These are phyloP conservation scores for Myotis findleyi DNA, from an alignment of 2,797 vertebrate species.

Conservation along the genomic window DNA sequence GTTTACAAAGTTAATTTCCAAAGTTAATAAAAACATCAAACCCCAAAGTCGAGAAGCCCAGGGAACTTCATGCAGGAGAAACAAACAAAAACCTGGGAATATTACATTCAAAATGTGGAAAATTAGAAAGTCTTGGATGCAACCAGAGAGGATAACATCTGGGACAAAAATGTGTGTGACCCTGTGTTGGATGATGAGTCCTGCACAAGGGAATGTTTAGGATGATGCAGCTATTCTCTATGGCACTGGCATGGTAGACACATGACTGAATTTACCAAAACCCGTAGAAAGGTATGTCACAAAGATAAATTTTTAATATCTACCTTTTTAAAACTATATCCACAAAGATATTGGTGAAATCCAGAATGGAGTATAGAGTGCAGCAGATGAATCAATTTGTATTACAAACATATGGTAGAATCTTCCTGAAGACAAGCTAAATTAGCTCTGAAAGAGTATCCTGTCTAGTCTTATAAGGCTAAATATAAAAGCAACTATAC, in stretches of 20 bases:
- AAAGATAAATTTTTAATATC: not conserved
- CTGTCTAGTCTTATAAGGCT: not conserved
- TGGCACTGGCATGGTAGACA: not conserved
- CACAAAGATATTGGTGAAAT: not conserved
- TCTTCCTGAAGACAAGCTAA: not conserved
- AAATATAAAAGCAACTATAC: not conserved
- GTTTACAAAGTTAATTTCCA: not conserved
- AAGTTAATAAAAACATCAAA: not conserved
- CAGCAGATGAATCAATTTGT: not conserved
- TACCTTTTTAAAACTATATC: not conserved
- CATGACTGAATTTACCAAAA: not conserved
- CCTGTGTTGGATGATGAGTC: not conserved
- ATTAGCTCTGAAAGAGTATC: not conserved
- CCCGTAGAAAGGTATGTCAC: not conserved
- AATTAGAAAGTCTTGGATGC: not conserved
- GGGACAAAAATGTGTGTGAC: not conserved
- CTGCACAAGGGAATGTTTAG: not conserved
- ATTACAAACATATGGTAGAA: not conserved
- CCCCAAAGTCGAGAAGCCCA: not conserved
- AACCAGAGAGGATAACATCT: not conserved
- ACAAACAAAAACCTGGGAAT: not conserved
- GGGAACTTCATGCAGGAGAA: not conserved
- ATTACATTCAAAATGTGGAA: not conserved
- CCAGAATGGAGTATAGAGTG: not conserved
- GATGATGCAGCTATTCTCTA: not conserved